phyloP scores from a whole-genome alignment of 2,113 vertebrate genomes.

The Syngnathus scovelli region DNA sequence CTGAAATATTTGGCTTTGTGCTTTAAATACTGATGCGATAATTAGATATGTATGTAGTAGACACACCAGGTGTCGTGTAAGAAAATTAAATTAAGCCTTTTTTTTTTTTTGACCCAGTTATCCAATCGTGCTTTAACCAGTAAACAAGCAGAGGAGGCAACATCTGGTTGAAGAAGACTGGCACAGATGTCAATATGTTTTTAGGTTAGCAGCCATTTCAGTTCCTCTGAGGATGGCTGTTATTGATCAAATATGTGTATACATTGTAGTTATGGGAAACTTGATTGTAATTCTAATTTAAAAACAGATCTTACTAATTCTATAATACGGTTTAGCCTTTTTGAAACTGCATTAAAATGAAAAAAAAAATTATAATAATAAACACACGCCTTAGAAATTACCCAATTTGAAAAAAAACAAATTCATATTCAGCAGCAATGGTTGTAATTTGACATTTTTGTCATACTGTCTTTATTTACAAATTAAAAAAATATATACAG shows the following conservation, averaged over 20 bases:
- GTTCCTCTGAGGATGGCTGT: not conserved
- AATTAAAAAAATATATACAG: no score
- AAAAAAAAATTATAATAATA: no score
- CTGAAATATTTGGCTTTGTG: conserved; percentile 10
- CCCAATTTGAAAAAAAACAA: no score
- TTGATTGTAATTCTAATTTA: no score
- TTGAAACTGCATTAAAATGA: no score
- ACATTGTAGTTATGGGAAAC: not conserved
- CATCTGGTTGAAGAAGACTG: conserved; percentile 52
- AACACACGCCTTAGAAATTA: no score
- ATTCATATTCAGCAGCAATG: no score
- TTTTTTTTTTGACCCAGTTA: conserved; percentile 35
- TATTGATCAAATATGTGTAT: not conserved
- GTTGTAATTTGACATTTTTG: no score
- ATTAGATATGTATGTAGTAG: not conserved
- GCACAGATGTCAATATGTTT: conserved; percentile 53
- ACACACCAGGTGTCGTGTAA: conserved; percentile 1
- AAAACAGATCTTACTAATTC: no score
- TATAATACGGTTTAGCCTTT: no score
- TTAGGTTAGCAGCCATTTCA: not conserved
- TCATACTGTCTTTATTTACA: no score
- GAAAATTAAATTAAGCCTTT: conserved; percentile 17
- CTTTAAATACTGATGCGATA: not conserved
- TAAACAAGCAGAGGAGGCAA: conserved; percentile 50
- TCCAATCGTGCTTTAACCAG: conserved; percentile 56